Conservation (phyloP, 2,113 vertebrate species). For the Sapayoa aenigma region DNA sequence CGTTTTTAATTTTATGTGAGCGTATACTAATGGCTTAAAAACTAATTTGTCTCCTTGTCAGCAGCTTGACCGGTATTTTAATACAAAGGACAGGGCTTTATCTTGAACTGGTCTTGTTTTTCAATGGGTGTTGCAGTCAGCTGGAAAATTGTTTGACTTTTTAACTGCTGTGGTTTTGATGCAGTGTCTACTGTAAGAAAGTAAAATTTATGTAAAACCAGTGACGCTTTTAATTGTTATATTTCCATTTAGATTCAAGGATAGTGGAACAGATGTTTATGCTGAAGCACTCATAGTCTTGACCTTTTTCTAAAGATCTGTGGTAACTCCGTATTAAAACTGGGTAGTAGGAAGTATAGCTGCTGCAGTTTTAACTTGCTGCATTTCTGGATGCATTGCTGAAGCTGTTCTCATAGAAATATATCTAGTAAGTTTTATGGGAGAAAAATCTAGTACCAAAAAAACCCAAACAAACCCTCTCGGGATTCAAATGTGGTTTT, state of each 20-base stretch:
- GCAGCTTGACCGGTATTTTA: slow-evolving; percentile 37
- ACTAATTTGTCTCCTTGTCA: slow-evolving; percentile 38
- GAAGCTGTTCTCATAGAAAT: neutral
- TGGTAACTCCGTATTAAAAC: neutral
- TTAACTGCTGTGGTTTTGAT: slow-evolving; percentile 16
- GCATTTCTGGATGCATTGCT: neutral
- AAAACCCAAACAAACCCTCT: neutral
- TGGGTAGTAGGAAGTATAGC: neutral
- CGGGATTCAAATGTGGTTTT: neutral
- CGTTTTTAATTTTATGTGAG: neutral
- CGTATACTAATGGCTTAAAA: slow-evolving; percentile 17
- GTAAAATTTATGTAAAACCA: slow-evolving; percentile 6
- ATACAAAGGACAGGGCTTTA: neutral
- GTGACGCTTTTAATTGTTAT: neutral
- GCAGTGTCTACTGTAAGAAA: neutral
- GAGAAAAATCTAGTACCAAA: neutral
- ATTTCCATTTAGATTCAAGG: neutral
- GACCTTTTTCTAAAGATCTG: neutral
- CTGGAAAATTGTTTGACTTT: slow-evolving; percentile 41
- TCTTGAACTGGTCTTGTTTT: neutral
- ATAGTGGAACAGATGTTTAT: neutral
- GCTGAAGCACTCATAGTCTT: neutral
- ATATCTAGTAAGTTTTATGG: neutral
- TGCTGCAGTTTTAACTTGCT: neutral
- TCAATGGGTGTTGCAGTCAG: neutral